Conservation (phyloP, 2,113 vertebrate genomes). For the Octodon degus region DNA sequence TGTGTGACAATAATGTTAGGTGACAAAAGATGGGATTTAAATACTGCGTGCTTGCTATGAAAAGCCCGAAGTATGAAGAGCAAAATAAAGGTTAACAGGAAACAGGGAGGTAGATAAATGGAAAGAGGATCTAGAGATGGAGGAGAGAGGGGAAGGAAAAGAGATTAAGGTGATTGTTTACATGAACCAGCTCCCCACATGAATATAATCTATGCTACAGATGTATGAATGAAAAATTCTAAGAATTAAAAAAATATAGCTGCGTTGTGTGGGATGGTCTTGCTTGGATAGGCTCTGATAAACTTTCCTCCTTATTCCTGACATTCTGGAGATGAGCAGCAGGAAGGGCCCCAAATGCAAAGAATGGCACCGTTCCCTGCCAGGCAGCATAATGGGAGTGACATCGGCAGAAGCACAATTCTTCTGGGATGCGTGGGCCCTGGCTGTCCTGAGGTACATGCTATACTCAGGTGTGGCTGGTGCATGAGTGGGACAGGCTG, state of each 20-base stretch:
- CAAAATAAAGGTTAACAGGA: neutral
- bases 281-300: constrained; percentile 81
- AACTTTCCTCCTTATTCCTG: constrained; percentile 91
- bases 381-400: neutral
- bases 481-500: constrained; percentile 89
- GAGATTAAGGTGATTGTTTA: neutral
- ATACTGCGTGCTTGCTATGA: neutral
- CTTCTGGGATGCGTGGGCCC: constrained; percentile 92
- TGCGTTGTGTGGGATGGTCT: constrained; percentile 91
- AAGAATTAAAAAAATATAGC: constrained; percentile 60
- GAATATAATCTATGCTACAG: neutral
- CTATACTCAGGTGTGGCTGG: constrained; percentile 95
- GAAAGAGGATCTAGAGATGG: neutral
- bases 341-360: constrained; percentile 93
- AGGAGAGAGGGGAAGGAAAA: neutral
- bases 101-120: neutral
- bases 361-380: constrained; percentile 75
- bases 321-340: constrained; percentile 93
- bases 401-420: constrained; percentile 88
- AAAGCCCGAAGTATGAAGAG: neutral
- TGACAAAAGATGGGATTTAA: neutral
- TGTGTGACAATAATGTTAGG: neutral
- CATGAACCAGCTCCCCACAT: neutral
- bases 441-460: constrained; percentile 91
- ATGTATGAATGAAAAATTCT: neutral